Evolutionary conservation across 2,888 invertebrate genomes (phyloP), one percentile per base, ranked within the genome.

Genomic region (Pristionchus fissidentatus): DNA sequence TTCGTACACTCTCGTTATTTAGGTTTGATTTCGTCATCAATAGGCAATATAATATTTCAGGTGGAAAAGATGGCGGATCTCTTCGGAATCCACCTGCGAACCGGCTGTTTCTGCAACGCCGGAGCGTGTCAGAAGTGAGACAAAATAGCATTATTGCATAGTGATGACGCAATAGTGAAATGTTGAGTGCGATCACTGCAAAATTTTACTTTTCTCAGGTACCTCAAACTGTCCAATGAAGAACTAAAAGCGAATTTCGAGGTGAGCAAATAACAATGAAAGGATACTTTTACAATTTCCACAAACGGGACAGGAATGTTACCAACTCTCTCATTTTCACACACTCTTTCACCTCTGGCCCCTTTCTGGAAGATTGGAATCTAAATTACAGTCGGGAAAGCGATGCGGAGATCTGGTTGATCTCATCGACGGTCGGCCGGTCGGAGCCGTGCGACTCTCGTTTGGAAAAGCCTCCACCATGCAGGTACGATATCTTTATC

Each of bases 71-170:
- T 98, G 94, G 96, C 97, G 0, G 95, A 96, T 88, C 93, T 97
- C 82, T 95, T 96, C 92, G 95, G 95, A 89, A 95, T 98, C 80
- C 95, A 95, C 88, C 93, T 98, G 60, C 94, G 98, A 86, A 97
- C 97, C 1, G 98, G 98, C 0, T 98, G 98, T 92, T 97, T 97
- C 92, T 98, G 98, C 93, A 98, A 98, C 93, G 95, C 97, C 1
- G 98, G 98, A 22, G 96, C 97, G 1, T 98, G 98, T 92, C 96
- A 97, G 92, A 93, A 95, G 78, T 95, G 96, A n/a, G 38, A 73
- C 41, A 49, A 15, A 49, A 15, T 19, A 19, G 19, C 19, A 15
- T 49, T 49, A 49, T 49, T 49, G 49, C 10, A n/a, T n/a, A n/a
- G n/a, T 8, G 46, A 10, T 15, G 46, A 46, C 46, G 46, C 8